Evolutionary conservation across 1,140 invertebrate genomes (phyloP).

Genomic region (Augochlora pura): DNA sequence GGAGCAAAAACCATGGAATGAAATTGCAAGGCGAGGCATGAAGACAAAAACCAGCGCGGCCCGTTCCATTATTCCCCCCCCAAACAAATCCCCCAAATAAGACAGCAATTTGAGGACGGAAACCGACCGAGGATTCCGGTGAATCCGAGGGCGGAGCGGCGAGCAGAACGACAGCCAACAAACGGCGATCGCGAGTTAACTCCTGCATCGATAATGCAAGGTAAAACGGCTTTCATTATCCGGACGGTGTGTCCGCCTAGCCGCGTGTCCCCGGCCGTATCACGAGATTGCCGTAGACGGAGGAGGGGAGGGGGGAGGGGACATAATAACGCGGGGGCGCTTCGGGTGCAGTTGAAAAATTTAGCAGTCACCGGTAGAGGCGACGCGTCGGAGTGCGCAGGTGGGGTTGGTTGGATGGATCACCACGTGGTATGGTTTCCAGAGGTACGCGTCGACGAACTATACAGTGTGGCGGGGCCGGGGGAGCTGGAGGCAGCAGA

Average conservation of each 20-base stretch:
- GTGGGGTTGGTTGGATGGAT: slow-evolving; percentile 28
- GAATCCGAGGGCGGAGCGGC: too few species aligned
- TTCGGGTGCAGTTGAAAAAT: slow-evolving; percentile 24
- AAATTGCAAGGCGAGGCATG: too few species aligned
- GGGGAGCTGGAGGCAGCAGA: slow-evolving; percentile 12
- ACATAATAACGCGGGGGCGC: slow-evolving; percentile 12
- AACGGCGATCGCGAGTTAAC: neutral
- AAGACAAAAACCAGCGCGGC: too few species aligned
- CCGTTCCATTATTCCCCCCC: too few species aligned
- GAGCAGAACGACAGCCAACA: neutral
- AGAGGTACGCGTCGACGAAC: slow-evolving; percentile 16
- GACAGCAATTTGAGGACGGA: too few species aligned
- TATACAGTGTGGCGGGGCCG: neutral
- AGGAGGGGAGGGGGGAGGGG: neutral
- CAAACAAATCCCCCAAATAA: too few species aligned
- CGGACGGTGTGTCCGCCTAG: neutral
- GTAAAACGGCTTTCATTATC: neutral
- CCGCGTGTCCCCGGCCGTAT: neutral
- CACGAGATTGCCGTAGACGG: slow-evolving; percentile 1
- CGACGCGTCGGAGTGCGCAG: neutral
- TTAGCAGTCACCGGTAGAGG: slow-evolving; percentile 14
- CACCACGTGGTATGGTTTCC: slow-evolving; percentile 38
- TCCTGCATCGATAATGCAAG: neutral
- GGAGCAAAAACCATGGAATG: too few species aligned
- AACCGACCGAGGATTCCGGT: too few species aligned